These are phyloP conservation scores for Pollenia amentaria DNA, from an alignment of 2,888 invertebrate species.

Conservation along the genomic window DNA sequence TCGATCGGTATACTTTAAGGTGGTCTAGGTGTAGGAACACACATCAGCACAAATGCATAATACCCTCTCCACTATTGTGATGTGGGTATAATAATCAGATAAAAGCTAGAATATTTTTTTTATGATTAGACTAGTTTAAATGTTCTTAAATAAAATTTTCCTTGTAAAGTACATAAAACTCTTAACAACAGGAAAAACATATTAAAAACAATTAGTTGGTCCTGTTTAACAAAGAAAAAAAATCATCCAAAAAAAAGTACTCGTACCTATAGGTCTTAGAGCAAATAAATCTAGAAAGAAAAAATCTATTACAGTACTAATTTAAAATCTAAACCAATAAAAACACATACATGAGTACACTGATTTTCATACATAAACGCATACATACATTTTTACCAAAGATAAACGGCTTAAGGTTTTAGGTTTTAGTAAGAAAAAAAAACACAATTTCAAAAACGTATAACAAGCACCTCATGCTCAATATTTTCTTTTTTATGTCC, in stretches of 20 bases:
- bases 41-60: too few relatives aligned
- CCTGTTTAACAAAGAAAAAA: background rate
- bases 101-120: too few relatives aligned
- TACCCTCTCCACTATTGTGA: too few relatives aligned
- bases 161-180: background rate
- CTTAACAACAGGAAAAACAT: background rate
- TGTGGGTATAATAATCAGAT: too few relatives aligned
- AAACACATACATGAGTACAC: background rate
- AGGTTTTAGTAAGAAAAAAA: constrained; percentile 37
- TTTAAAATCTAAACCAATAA: constrained; percentile 5
- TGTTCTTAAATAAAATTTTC: background rate
- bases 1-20: too few relatives aligned
- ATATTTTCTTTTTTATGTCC: background rate
- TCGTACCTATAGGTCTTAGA: background rate
- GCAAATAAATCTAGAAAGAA: constrained; percentile 9
- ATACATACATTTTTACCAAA: background rate
- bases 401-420: constrained; percentile 66
- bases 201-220: constrained; percentile 14
- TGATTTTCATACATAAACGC: background rate
- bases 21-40: too few relatives aligned
- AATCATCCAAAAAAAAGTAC: background rate
- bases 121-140: too few relatives aligned
- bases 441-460: constrained; percentile 1
- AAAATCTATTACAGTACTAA: constrained; percentile 32
- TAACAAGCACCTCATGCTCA: constrained; percentile 18